A percentile compares a stretch with the other conserved stretches of the same genome.
phyloP scores from a whole-genome alignment of 2,113 vertebrate genomes.

The Cryptotis parvus region DNA sequence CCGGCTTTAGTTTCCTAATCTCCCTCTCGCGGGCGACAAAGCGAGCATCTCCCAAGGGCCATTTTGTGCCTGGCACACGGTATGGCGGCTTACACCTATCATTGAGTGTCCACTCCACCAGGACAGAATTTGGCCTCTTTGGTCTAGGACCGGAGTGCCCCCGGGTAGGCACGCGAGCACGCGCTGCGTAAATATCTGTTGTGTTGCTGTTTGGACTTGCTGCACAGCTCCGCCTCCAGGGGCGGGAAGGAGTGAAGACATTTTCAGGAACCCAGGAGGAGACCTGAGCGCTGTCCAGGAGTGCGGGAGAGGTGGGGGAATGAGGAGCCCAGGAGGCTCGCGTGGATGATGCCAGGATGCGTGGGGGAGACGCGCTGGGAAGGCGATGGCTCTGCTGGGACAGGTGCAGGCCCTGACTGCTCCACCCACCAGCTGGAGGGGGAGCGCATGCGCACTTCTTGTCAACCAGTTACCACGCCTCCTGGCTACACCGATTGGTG shows the following conservation, averaged over 20 bases:
- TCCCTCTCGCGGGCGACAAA: not conserved
- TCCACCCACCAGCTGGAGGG: no score
- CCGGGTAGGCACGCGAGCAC: accelerated
- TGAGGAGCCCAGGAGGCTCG: not conserved
- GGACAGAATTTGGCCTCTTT: not conserved
- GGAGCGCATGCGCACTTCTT: not conserved
- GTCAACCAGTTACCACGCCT: not conserved
- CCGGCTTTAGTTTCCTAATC: not conserved
- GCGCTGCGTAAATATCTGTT: accelerated
- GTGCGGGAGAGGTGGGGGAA: not conserved
- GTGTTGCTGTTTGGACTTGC: not conserved
- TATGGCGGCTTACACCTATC: not conserved
- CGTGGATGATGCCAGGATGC: not conserved
- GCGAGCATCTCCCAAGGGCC: not conserved
- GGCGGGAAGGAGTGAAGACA: not conserved
- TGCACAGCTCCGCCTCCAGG: no score
- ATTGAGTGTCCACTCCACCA: not conserved
- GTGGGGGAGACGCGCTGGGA: not conserved
- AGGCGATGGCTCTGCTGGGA: not conserved
- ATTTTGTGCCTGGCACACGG: not conserved
- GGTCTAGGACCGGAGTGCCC: no score
- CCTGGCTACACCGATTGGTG: no score
- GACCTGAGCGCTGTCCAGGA: not conserved
- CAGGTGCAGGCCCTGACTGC: not conserved
- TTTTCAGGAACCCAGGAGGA: not conserved